These are phyloP conservation scores for Argynnis bischoffii DNA, from an alignment of 2,888 invertebrate genomes.

Conservation along the genomic window DNA sequence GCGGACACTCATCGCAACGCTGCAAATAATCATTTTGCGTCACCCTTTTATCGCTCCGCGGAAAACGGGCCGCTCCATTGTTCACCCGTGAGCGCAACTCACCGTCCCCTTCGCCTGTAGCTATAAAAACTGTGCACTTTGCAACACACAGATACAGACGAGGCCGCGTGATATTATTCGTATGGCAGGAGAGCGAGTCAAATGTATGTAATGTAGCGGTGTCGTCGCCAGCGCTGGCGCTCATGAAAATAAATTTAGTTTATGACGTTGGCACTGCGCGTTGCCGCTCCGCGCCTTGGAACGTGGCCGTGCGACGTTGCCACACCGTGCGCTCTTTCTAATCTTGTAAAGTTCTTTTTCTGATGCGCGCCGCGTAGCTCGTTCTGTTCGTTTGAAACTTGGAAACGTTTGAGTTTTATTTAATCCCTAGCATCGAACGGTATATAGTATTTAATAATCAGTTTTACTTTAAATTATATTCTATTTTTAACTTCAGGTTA, in stretches of 20 bases:
- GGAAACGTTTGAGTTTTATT: conserved; percentile 79
- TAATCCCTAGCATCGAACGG: conserved; percentile 72
- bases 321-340: conserved; percentile 80
- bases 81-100: conserved; percentile 53
- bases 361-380: conserved; percentile 79
- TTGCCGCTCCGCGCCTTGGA: conserved; percentile 76
- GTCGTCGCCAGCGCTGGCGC: conserved; percentile 79
- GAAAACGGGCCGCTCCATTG: conserved; percentile 71
- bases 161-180: conserved; percentile 56
- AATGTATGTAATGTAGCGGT: conserved; percentile 63
- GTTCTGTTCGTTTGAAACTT: conserved; percentile 78
- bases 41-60: conserved; percentile 75
- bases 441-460: conserved; percentile 71
- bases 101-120: conserved; percentile 46
- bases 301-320: conserved; percentile 80
- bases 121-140: conserved; percentile 26
- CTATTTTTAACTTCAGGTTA: conserved; percentile 1
- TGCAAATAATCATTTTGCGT: conserved; percentile 81
- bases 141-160: conserved; percentile 60
- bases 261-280: conserved; percentile 77
- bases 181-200: conserved; percentile 64
- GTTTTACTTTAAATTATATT: conserved; percentile 47
- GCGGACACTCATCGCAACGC: conserved; percentile 77
- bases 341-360: conserved; percentile 83
- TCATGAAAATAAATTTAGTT: conserved; percentile 83